Evolutionary conservation across 1,140 invertebrate species (phyloP).

Genomic region (Babylonia areolata): DNA sequence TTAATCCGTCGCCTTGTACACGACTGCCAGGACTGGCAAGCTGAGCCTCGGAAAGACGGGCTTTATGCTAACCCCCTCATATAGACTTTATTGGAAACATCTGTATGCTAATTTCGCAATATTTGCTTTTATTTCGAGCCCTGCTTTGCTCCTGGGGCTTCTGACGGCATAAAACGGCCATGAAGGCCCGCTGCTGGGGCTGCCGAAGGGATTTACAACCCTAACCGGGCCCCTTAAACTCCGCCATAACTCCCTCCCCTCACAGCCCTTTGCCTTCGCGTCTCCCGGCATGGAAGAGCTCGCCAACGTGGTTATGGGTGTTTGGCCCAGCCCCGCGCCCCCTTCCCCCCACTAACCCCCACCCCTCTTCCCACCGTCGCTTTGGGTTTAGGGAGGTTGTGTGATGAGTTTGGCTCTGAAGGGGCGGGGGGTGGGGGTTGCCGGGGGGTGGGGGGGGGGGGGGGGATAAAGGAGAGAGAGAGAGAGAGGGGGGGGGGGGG

Average conservation of each 20-base stretch:
- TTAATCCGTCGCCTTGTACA: neutral
- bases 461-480: too few relatives aligned
- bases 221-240: slow-evolving; percentile 30
- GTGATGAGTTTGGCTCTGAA: too few relatives aligned
- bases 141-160: slow-evolving; percentile 17
- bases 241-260: slow-evolving; percentile 8
- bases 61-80: slow-evolving; percentile 18
- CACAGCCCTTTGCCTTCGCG: neutral
- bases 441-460: too few relatives aligned
- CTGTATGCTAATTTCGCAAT: slow-evolving; percentile 41
- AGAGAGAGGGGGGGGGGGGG: too few relatives aligned
- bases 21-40: neutral
- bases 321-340: neutral
- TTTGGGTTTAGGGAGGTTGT: too few relatives aligned
- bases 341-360: neutral
- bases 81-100: slow-evolving; percentile 37
- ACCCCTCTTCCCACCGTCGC: neutral
- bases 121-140: slow-evolving; percentile 33
- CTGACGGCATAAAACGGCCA: slow-evolving; percentile 27
- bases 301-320: neutral
- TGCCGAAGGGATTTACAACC: slow-evolving; percentile 36
- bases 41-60: neutral
- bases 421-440: too few relatives aligned
- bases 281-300: slow-evolving; percentile 16
- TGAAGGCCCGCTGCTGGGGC: slow-evolving; percentile 3